Conservation (phyloP, 2,888 invertebrate species). For the Chesias legatella region DNA sequence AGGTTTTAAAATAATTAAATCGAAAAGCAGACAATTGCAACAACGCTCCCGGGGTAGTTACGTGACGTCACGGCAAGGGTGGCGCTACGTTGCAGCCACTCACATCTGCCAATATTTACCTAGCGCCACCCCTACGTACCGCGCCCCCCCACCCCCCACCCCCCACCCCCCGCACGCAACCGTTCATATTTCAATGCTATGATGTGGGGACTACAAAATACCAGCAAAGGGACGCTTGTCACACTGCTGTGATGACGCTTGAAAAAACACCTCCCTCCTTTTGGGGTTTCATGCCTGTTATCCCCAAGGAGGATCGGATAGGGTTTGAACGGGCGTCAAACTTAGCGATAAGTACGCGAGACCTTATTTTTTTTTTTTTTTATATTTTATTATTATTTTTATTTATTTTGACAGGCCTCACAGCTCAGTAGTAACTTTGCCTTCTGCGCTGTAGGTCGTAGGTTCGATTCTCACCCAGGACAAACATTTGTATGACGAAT, state of each 20-base stretch:
- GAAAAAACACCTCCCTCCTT: no score
- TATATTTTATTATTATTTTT: no score
- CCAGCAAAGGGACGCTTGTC: constrained; percentile 38
- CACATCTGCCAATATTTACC: constrained; percentile 84
- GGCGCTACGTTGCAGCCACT: constrained; percentile 75
- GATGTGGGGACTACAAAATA: constrained; percentile 73
- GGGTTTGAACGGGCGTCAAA: no score
- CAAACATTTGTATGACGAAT: no score
- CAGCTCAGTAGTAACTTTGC: no score
- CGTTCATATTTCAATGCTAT: constrained; percentile 75
- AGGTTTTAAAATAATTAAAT: constrained; percentile 20
- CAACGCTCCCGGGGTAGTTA: constrained; percentile 28
- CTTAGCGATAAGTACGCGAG: no score
- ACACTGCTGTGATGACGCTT: constrained; percentile 37
- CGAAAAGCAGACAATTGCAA: constrained; percentile 32
- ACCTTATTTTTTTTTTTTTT: no score
- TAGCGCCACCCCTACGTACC: constrained; percentile 61
- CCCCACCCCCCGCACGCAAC: constrained; percentile 53
- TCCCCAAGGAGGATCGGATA: no score
- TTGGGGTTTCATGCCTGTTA: no score
- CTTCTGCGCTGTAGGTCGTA: no score
- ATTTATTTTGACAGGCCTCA: no score
- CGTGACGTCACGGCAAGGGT: constrained; percentile 63
- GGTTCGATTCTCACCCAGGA: no score
- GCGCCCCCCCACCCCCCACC: constrained; percentile 43